Percentiles rank a stretch among this genome's conserved stretches.
phyloP scores from a whole-genome alignment of 2,888 invertebrate species.

The Zele albiditarsus region DNA sequence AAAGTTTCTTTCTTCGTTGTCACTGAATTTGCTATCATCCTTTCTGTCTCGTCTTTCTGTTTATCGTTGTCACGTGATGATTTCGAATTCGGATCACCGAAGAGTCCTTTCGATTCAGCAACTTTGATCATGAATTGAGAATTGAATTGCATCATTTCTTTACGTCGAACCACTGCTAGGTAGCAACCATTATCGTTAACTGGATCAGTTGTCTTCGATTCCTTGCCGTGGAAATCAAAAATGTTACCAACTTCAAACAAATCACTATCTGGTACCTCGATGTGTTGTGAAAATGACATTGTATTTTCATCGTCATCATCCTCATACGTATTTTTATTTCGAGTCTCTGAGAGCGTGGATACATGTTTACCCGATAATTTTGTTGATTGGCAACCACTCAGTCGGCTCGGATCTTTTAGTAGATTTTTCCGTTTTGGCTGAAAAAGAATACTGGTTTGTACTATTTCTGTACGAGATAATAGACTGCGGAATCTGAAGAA shows the following conservation, averaged over 20 bases:
- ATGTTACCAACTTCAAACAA: slow-evolving; percentile 79
- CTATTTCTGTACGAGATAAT: not conserved
- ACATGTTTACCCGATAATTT: slow-evolving; percentile 24
- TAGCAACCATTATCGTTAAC: slow-evolving; percentile 76
- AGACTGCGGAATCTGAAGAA: too few relatives aligned
- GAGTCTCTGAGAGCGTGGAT: slow-evolving; percentile 5
- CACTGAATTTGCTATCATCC: slow-evolving; percentile 34
- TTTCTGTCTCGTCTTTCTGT: slow-evolving; percentile 68
- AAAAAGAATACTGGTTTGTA: not conserved
- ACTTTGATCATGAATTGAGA: slow-evolving; percentile 89
- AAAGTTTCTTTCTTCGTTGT: slow-evolving; percentile 47
- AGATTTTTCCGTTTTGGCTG: slow-evolving; percentile 47
- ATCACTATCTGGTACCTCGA: slow-evolving; percentile 80
- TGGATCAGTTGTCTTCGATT: slow-evolving; percentile 65
- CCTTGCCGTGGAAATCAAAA: slow-evolving; percentile 76
- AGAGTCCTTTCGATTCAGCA: slow-evolving; percentile 86
- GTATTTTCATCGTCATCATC: slow-evolving; percentile 18
- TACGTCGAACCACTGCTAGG: slow-evolving; percentile 80
- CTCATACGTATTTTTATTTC: slow-evolving; percentile 19
- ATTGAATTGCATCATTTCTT: slow-evolving; percentile 85
- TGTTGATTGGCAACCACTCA: slow-evolving; percentile 32
- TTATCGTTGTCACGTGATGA: slow-evolving; percentile 56
- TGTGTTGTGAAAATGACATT: not conserved
- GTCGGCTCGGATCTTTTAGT: slow-evolving; percentile 50
- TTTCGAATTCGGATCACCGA: slow-evolving; percentile 74